phyloP scores from a whole-genome alignment of 1,140 invertebrate genomes.

The Trissolcus basalis region DNA sequence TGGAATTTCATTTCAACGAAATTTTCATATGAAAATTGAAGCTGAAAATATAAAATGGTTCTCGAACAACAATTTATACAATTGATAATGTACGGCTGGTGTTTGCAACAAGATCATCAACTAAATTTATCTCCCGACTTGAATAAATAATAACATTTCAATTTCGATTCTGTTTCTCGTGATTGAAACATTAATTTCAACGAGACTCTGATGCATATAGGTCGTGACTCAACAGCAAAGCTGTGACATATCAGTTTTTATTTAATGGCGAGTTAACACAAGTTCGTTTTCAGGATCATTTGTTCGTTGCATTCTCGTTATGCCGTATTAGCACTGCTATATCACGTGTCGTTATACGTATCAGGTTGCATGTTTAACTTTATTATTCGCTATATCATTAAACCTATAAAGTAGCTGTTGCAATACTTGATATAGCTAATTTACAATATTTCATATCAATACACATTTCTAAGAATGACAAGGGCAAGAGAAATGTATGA shows the following conservation, averaged over 20 bases:
- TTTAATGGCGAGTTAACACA: constrained; percentile 38
- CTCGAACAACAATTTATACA: too few relatives aligned
- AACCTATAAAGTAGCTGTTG: constrained; percentile 34
- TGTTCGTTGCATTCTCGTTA: constrained; percentile 45
- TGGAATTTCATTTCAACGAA: too few relatives aligned
- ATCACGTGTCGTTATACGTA: constrained; percentile 40
- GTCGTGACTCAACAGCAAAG: constrained; percentile 5
- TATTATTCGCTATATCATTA: constrained; percentile 42
- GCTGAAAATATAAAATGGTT: too few relatives aligned
- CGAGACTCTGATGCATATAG: constrained; percentile 6
- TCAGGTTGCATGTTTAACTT: constrained; percentile 44
- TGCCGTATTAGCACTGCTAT: constrained; percentile 36
- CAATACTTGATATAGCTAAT: constrained; percentile 24
- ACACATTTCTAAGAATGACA: constrained; percentile 25
- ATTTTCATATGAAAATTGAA: too few relatives aligned
- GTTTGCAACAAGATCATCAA: too few relatives aligned
- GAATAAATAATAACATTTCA: constrained; percentile 11
- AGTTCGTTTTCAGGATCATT: constrained; percentile 48
- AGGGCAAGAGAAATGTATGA: not conserved
- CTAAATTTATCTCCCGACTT: not conserved
- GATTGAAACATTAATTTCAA: constrained; percentile 25
- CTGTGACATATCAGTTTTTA: constrained; percentile 36
- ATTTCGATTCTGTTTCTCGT: constrained; percentile 20
- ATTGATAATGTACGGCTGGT: too few relatives aligned
- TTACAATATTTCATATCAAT: constrained; percentile 34